phyloP scores from a whole-genome alignment of 2,888 invertebrate genomes.

The Lepeophtheirus nordmannii region DNA sequence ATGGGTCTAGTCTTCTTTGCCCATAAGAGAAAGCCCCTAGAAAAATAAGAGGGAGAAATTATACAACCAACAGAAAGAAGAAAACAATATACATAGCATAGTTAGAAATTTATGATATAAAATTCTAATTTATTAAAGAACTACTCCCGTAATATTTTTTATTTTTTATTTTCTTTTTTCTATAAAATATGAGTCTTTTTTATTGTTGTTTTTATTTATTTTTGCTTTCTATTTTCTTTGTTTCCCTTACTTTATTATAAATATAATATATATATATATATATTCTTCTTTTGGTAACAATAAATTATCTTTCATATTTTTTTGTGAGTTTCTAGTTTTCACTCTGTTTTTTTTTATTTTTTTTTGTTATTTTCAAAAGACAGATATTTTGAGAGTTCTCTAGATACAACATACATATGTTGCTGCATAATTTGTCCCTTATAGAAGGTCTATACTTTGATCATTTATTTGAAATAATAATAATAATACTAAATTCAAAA shows the following conservation, averaged over 20 bases:
- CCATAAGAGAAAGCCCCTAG: no score
- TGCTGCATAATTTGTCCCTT: no score
- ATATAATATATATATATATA: constrained; percentile 1
- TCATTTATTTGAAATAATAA: no score
- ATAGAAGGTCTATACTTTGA: no score
- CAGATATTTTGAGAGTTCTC: no score
- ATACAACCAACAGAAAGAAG: background rate
- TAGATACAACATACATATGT: no score
- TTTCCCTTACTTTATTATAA: constrained; percentile 3
- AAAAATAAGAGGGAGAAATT: no score
- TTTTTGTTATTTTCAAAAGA: no score
- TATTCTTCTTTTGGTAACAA: background rate
- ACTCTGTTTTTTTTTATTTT: no score
- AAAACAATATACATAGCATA: background rate
- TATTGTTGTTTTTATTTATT: background rate
- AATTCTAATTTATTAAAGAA: constrained; percentile 6
- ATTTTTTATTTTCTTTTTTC: background rate
- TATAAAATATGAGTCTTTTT: background rate
- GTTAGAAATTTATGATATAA: background rate
- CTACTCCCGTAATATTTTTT: background rate
- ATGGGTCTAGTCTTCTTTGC: no score
- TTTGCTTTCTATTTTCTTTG: background rate
- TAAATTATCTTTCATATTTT: background rate
- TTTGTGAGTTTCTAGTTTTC: no score
- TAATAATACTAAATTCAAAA: no score